Evolutionary conservation across 2,797 vertebrate genomes (phyloP), one percentile per base, ranked within the genome.

Genomic region (Epinephelus malabaricus): DNA sequence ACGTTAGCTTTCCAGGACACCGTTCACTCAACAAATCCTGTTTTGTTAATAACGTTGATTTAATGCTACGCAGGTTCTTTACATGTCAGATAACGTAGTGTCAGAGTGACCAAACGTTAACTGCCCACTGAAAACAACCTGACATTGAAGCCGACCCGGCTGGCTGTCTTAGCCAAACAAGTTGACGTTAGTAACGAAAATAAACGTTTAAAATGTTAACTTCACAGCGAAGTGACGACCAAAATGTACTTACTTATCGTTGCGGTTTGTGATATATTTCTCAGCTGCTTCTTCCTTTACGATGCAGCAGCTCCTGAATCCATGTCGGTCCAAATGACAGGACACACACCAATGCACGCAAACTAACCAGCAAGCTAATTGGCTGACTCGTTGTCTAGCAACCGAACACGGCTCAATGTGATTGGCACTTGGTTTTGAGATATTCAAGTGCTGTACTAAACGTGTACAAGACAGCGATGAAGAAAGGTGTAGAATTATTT

Each of bases 331-430:
- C 34, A 3, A 55, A 55, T 61, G 61, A 66, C 69, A 62, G 65
- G 0, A 14, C 43, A 71, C 43, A 71, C 14, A 34, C 66, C 17
- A 21, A 21, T 7, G 10, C 59, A 58, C 61, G 55, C 80, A 65
- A 46, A 65, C 73, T 75, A 90, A 91, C 30, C 87, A 69, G 65
- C 66, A 6, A 64, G 67, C 83, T 78, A 43, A 93, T 92, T 94
- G 93, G 94, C 50, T 30, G 54, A 51, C 2, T 50, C 70, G 95
- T 94, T 92, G 94, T 87, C 84, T 84, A 89, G 94, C 92, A 94
- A 95, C 92, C 80, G 63, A 94, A 82, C 34, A 90, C 77, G 71
- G 76, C 67, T 79, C n/a, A 30, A 27, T 69, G 19, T 84, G 85
- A 95, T 93, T 94, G 90, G 92, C 53, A 72, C 19, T 53, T 84